A percentile compares a stretch with the other conserved stretches of the same genome.
Evolutionary conservation across 1,140 invertebrate species (phyloP).

Genomic region (Choristoneura fumiferana): DNA sequence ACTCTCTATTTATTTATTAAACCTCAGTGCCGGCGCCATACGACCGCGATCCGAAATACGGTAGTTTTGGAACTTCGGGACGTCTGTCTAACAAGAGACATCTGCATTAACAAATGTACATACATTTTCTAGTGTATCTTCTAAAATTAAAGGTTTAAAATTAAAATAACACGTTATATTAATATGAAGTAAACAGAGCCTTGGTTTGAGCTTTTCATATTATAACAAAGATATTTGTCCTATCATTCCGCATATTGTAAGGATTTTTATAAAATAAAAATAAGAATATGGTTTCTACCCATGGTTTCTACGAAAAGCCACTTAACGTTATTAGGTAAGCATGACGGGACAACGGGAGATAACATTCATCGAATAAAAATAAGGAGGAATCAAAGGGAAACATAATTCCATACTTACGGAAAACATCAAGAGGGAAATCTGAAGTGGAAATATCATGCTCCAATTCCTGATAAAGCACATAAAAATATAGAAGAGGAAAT

Average conservation of each 20-base stretch:
- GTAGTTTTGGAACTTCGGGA: neutral
- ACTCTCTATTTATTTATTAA: conserved; percentile 21
- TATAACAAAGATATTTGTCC: too few species aligned
- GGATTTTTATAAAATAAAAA: too few species aligned
- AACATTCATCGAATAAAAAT: conserved; percentile 18
- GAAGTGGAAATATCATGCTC: conserved; percentile 4
- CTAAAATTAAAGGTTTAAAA: too few species aligned
- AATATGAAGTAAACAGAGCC: too few species aligned
- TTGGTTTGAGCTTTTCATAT: too few species aligned
- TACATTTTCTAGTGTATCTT: too few species aligned
- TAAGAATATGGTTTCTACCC: too few species aligned
- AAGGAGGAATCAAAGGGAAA: conserved; percentile 19
- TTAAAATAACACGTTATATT: too few species aligned
- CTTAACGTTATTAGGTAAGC: neutral
- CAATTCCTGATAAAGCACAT: too few species aligned
- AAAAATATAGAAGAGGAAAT: neutral
- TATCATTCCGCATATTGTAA: too few species aligned
- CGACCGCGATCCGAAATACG: neutral
- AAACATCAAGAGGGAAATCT: conserved; percentile 23
- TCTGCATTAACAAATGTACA: too few species aligned
- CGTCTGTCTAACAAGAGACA: too few species aligned
- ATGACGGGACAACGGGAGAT: conserved; percentile 13
- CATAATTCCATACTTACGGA: conserved; percentile 21
- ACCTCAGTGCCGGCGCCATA: neutral
- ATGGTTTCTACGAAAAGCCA: conserved; percentile 24